These are phyloP conservation scores for Brevimyrus niger DNA, from an alignment of 2,113 vertebrate species.

Conservation along the genomic window DNA sequence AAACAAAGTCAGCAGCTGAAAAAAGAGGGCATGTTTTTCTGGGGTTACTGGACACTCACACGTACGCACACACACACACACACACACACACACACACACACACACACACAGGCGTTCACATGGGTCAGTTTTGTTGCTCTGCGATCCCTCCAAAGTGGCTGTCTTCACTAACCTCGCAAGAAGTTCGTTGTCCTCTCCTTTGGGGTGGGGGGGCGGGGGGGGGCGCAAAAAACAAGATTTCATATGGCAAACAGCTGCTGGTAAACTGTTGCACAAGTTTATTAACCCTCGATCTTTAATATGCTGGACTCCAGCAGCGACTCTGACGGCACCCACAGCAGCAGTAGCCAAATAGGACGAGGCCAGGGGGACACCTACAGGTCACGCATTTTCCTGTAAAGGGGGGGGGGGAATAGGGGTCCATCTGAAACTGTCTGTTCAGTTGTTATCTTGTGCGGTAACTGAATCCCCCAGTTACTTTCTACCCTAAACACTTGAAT, in stretches of 20 bases:
- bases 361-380: background rate
- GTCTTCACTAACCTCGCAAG: background rate
- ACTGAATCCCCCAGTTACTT: background rate
- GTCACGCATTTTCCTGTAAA: background rate
- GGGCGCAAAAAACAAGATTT: background rate
- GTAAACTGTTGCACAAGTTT: constrained; percentile 8
- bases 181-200: background rate
- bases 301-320: background rate
- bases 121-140: background rate
- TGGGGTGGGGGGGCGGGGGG: background rate
- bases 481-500: background rate
- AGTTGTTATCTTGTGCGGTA: background rate
- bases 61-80: background rate
- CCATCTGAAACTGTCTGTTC: background rate
- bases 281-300: constrained; percentile 1
- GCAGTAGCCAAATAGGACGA: background rate
- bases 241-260: constrained; percentile 39
- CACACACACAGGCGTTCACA: background rate
- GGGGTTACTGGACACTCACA: background rate
- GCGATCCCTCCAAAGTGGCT: background rate
- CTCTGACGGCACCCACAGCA: background rate
- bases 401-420: background rate
- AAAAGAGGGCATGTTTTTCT: background rate
- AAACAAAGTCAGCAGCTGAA: background rate
- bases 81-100: background rate